phyloP scores from a whole-genome alignment of 2,888 invertebrate species.

The Orthosia gothica region DNA sequence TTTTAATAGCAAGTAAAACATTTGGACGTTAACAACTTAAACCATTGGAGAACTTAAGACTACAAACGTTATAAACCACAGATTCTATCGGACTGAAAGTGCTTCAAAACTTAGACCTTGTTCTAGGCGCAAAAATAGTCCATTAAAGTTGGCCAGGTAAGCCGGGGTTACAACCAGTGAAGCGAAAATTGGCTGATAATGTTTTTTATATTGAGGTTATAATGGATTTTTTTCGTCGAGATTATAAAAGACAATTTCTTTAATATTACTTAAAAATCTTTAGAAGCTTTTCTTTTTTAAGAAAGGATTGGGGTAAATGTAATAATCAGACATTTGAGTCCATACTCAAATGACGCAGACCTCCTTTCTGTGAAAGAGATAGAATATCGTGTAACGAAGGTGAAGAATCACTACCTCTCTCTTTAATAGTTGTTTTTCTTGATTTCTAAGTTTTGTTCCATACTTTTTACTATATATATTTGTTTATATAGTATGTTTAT shows the following conservation, averaged over 20 bases:
- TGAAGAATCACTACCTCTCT: too few relatives aligned
- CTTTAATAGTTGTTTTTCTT: too few relatives aligned
- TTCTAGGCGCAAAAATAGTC: conserved; percentile 60
- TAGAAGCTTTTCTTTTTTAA: neutral
- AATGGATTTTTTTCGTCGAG: neutral
- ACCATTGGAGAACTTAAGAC: conserved; percentile 13
- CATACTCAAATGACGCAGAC: too few relatives aligned
- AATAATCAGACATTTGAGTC: too few relatives aligned
- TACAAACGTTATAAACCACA: conserved; percentile 50
- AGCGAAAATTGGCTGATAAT: conserved; percentile 26
- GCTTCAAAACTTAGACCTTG: conserved; percentile 45
- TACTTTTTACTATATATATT: too few relatives aligned
- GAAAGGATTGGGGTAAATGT: too few relatives aligned
- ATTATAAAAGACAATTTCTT: neutral
- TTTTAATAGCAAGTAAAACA: conserved; percentile 42
- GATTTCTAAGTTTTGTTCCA: too few relatives aligned
- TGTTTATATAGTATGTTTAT: too few relatives aligned
- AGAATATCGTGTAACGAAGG: too few relatives aligned
- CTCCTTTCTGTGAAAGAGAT: too few relatives aligned
- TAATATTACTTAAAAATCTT: too few relatives aligned
- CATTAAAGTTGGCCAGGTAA: conserved; percentile 64
- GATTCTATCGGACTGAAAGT: conserved; percentile 54
- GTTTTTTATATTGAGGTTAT: neutral
- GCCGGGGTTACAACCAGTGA: conserved; percentile 1
- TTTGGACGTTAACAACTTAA: conserved; percentile 20